Base-by-base conservation (phyloP, 1,140 invertebrate genomes). In the Drosophila nannoptera region DNA sequence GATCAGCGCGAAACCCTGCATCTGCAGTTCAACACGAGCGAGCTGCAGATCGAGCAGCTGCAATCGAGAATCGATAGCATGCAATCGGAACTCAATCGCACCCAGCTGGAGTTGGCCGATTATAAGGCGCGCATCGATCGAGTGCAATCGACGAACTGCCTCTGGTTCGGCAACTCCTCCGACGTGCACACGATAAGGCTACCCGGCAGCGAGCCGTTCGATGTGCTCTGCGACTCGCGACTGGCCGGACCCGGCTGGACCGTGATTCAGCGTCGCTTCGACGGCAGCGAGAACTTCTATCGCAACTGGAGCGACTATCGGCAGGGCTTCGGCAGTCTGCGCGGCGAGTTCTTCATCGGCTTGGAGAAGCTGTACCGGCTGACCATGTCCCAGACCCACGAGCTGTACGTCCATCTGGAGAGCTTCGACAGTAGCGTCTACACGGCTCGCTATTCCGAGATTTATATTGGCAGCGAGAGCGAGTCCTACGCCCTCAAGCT, bases 231-330 rank as follows among this genome's bases (percentile, higher is more conserved):
- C 38, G 50, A 67, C 11, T 59, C 52, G 2, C 16, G 7, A 14
- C 14, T 72, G 8, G 43, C 32, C 9, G 54, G 52, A 7, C 22
- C 40, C 5, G 63, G 64, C n/a, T 69, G 67, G 67, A 58, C 53
- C 8, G 53, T 69, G 1, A 64, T 69, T 38, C 67, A 69, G 48
- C 60, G 61, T 54, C 67, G 67, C 22, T 36, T 64, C 0, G 32
- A 69, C 9, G 67, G 67, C 9, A 58, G 45, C 3, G 61, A 35
- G 12, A 52, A 58, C 22, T 69, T 69, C 9, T 61, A 58, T 58
- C 61, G 67, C 0, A 69, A 61, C 32, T 69, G 67, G 67, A 45
- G 22, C 5, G 61, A 69, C 1, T 69, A 69, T 40, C 52, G 61
- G 0, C 4, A 46, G 4, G 67, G 67, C 5, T 69, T 69, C 12